Base-by-base conservation (phyloP, 2,113 vertebrate genomes). In the Crotalus tigris region DNA sequence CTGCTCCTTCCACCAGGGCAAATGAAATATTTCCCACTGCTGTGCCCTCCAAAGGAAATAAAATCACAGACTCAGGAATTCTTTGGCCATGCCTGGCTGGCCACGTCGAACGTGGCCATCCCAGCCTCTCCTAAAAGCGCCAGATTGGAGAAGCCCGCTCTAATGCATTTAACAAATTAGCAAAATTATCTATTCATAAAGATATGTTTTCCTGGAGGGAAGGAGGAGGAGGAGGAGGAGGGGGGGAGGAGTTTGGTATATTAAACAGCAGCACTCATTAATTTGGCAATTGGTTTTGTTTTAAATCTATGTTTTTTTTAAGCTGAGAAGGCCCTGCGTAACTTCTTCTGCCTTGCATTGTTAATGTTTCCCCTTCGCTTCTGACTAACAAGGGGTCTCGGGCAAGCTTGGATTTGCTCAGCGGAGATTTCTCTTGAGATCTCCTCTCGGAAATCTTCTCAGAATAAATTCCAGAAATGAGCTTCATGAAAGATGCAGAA, bases 251-350 rank as follows among this genome's bases (percentile, higher is more conserved):
- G 94, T 69, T 75, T 93, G 93, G 44, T 93, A 23, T 69, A 49
- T 92, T 93, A 90, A 92, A 69, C 94, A 93, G 94, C 94, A 96
- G 94, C 95, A 88, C 89, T 94, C 90, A 51, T 55, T 95, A 89
- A 51, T 1, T 39, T 94, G 93, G 57, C 64, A 81, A 87, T 95
- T 93, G 85, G 11, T 46, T 95, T 94, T 89, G 11, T 44, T 92
- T 94, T 90, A 1, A 87, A 64, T 13, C 59, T 57, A 75, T 4
- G 26, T 90, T 2, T 57, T 23, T 13, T 87, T 81, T 91, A 87
- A 55, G 61, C 91, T 92, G 86, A 6, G 1, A 10, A 10, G 85
- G 57, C 11, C 33, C 93, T 51, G 69, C 11, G 15, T 46, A 46
- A 46, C 44, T 46, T 91, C 10, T 39, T 49, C 26, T 21, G 0